Evolutionary conservation across 2,797 vertebrate genomes (phyloP), one percentile per base, ranked within the genome.

Genomic region (Cyprinella venusta): DNA sequence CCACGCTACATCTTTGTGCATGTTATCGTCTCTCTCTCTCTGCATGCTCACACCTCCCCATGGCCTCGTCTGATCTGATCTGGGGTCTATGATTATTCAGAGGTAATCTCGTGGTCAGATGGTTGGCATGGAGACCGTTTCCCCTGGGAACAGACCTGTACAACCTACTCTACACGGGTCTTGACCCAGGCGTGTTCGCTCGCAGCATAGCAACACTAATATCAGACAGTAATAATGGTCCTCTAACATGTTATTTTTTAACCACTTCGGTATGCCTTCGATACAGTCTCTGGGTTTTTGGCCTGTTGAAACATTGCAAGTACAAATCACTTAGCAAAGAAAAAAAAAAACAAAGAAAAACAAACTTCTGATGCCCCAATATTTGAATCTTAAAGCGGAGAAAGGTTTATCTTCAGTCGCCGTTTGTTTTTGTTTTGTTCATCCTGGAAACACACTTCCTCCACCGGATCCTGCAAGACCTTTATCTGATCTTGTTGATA

Each of bases 51-150:
- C 21, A 42, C 10, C n/a, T 19, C 54, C 24, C 68, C 79, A 87
- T 89, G 85, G 68, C 81, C 87, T 59, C 30, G 74, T 65, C 48
- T 38, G 52, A 64, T 86, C 84, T 78, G 88, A 93, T 91, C 87
- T 86, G 42, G 48, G 86, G 65, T 75, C 86, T 33, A 42, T 6
- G 64, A 45, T n/a, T 79, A 63, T 16, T 19, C 86, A 89, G 88
- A 86, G 87, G 91, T 86, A 91, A 93, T 94, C 91, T 92, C 52
- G 76, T 82, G 87, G 91, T 93, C 91, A 87, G 81, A 83, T 52
- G 70, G 84, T 76, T 76, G 79, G 71, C 84, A 80, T 76, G 74
- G 64, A 50, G 72, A 85, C 80, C 0, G 30, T 68, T 24, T 79
- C 77, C 77, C 64, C 48, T 54, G 18, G 48, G 36, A 82, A 82